A percentile compares a stretch with the other conserved stretches of the same genome.
phyloP scores from a whole-genome alignment of 2,888 invertebrate genomes.

The Pomacea canaliculata region DNA sequence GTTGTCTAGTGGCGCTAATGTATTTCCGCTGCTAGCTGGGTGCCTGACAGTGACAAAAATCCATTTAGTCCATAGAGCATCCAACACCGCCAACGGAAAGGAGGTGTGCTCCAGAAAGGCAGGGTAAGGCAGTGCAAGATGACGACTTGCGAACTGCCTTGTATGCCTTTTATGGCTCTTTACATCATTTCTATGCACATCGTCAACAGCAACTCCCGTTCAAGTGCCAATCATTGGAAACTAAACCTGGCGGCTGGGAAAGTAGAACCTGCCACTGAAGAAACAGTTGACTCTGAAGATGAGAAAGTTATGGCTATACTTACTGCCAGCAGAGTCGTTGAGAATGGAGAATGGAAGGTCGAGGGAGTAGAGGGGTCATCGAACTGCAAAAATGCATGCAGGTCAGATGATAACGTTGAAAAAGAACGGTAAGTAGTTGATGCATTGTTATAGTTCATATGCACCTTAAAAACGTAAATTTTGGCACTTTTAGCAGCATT shows the following conservation, averaged over 20 bases:
- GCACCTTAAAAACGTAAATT: too few species aligned
- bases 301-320: slow-evolving; percentile 23
- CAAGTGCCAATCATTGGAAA: slow-evolving; percentile 89
- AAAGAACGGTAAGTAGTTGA: background rate
- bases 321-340: slow-evolving; percentile 22
- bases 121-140: too few species aligned
- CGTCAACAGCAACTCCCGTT: slow-evolving; percentile 83
- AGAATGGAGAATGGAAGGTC: slow-evolving; percentile 23
- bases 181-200: slow-evolving; percentile 82
- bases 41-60: too few species aligned
- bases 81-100: too few species aligned
- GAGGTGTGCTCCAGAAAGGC: too few species aligned
- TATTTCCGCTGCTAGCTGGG: background rate
- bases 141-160: slow-evolving; percentile 64
- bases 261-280: slow-evolving; percentile 61
- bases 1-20: background rate
- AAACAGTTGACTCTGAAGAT: slow-evolving; percentile 28
- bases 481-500: too few species aligned
- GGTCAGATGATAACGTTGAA: background rate
- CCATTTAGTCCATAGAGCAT: too few species aligned
- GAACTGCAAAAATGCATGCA: background rate
- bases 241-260: slow-evolving; percentile 76
- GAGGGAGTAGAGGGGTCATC: slow-evolving; percentile 1
- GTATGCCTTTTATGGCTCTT: slow-evolving; percentile 75
- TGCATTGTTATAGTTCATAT: too few species aligned